Conservation (phyloP, 2,797 vertebrate genomes). For the Sebastes kiyomatsui region DNA sequence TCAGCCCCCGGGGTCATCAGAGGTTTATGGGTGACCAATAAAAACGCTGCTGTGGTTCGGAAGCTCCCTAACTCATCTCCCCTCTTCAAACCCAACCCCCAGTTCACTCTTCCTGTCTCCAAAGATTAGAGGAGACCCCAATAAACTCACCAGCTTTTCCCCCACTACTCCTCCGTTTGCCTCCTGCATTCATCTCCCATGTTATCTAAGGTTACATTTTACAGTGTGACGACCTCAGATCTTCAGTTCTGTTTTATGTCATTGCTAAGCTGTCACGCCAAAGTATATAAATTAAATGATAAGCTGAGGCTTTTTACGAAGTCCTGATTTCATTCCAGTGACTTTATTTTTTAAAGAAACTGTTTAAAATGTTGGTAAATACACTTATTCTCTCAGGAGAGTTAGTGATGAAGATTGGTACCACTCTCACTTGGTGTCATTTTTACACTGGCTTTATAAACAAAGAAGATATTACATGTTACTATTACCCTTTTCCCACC, state of each 20-base stretch:
- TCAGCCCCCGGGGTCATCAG: constrained; percentile 68
- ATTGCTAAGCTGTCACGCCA: background rate
- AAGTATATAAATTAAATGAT: background rate
- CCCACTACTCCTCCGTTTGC: constrained; percentile 10
- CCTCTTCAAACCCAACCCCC: constrained; percentile 15
- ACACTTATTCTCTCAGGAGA: background rate
- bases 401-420: background rate
- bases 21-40: constrained; percentile 74
- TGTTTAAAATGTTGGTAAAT: background rate
- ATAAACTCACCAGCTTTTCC: constrained; percentile 50
- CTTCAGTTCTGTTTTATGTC: background rate
- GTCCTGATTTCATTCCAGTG: background rate
- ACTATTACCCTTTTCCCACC: too few relatives aligned
- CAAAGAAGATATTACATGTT: too few relatives aligned
- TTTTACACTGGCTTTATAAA: too few relatives aligned
- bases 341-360: background rate
- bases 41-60: constrained; percentile 67
- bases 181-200: background rate
- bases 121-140: constrained; percentile 67
- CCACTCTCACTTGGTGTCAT: background rate
- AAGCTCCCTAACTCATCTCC: constrained; percentile 55
- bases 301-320: background rate
- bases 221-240: background rate
- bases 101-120: constrained; percentile 50
- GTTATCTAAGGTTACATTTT: constrained; percentile 16